Evolutionary conservation across 2,888 invertebrate species (phyloP), one percentile per base, ranked within the genome.

Genomic region (Megamerina dolium): DNA sequence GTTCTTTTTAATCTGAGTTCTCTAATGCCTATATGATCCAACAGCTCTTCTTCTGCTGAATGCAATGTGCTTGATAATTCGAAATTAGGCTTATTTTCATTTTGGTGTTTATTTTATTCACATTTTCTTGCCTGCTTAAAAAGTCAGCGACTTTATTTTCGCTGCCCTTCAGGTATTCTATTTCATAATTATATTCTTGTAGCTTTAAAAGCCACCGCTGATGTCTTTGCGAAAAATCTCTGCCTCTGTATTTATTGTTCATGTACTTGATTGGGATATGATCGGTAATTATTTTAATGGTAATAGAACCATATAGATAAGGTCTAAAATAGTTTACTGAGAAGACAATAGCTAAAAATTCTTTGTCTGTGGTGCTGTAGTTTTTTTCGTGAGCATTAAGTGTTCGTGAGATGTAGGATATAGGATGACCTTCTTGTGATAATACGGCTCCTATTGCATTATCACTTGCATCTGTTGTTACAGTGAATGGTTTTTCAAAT

Each of bases 181-280:
- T 41, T 33, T 48, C 37, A 29, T 32, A 48, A 32, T 45, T 38
- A 29, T 39, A 48, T 34, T 48, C 48, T 14, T 44, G 41, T 5
- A 48, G 34, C 32, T 44, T 48, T 16, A 48, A 31, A 17, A 40
- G 21, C 46, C 49, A 46, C 37, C 45, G 33, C 35, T 48, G 48
- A 23, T 23, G 6, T 3, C 49, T 21, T 18, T 46, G 46, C 16
- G 44, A 46, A 36, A 46, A 46, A 16, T 47, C 42, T 16, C 42
- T 49, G 3, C 46, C 49, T 42, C 46, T 50, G 37, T 50, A 50
- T 31, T 48, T 50, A 12, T 20, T 41, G 12, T 40, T 42, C 9
- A 50, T 29, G 37, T 50, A 47, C 41, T 45, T 50, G n/a, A 47
- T 23, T 8, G 23, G 23, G 23, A 23, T 6, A 23, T 23, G 23